Base-by-base conservation (phyloP, 2,113 vertebrate species). In the Gnathonemus longibarbis region DNA sequence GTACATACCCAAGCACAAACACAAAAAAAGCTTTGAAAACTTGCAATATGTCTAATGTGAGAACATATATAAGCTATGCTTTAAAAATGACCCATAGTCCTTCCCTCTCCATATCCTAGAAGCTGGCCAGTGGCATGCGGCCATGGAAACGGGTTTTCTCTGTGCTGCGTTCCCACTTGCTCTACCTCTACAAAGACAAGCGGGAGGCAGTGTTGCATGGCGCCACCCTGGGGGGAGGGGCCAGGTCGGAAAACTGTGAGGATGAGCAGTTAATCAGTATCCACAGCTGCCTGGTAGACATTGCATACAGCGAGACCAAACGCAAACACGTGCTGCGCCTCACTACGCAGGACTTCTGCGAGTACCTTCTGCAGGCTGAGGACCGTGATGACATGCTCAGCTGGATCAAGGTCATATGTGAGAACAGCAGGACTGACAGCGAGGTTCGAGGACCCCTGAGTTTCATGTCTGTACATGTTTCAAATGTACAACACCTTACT, bases 351-450 rank as follows among this genome's bases (percentile, higher is more conserved):
- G 97, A 99, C 97, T 98, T 98, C 96, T 99, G 97, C 94, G 98
- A 99, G 96, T 99, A 98, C 95, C 97, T 99, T 94, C 97, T 99
- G 95, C 98, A 99, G 96, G 97, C 98, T 88, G 98, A 98, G 95
- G 97, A 98, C 95, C 95, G 97, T 89, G 98, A 99, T 84, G 98
- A 99, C 95, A 99, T 99, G 98, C 96, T 99, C 95, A 96, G 96
- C 94, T 99, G 98, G 98, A 98, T 99, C 95, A 96, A 96, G 94
- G 97, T 96, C 93, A 98, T 99, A 96, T 95, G 97, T 84, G 98
- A 99, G 93, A 98, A 97, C 95, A 98, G 98, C 97, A 98, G 97
- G 95, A 97, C 96, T 0, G 98, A 98, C 95, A 97, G 96, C 77
- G 98, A 98, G 98, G 98, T 98, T 89, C 96, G 97, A 90, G 42